Evolutionary conservation across 2,113 vertebrate genomes (phyloP).

Genomic region (Narcine bancroftii): DNA sequence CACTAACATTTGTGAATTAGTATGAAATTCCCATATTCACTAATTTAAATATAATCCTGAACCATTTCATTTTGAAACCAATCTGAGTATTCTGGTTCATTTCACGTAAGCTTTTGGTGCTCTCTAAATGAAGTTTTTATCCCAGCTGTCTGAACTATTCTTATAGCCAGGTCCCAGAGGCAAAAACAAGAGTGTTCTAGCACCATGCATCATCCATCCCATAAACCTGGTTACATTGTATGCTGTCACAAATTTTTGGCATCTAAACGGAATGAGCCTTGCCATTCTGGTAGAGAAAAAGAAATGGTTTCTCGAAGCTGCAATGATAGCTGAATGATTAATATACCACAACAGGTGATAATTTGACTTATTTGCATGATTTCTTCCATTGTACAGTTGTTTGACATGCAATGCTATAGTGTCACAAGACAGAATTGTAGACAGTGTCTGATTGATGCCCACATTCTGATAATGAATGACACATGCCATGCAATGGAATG

Average conservation of each 20-base stretch:
- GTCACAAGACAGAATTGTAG: neutral
- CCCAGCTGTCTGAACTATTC: neutral
- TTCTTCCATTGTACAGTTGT: neutral
- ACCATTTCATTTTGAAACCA: neutral
- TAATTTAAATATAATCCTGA: no score
- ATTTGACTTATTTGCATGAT: constrained; percentile 22
- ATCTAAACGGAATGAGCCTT: constrained; percentile 7
- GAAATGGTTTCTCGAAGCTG: neutral
- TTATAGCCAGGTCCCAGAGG: neutral
- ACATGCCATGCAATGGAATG: neutral
- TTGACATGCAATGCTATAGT: neutral
- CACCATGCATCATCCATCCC: neutral
- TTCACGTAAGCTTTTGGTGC: neutral
- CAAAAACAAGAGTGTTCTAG: neutral
- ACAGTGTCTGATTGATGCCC: neutral
- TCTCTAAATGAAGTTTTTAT: neutral
- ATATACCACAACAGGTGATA: neutral
- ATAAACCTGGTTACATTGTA: neutral
- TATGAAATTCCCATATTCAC: neutral
- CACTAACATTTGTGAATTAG: neutral
- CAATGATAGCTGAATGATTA: constrained; percentile 1
- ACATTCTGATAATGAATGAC: neutral
- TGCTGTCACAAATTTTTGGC: constrained; percentile 18
- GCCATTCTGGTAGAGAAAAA: neutral
- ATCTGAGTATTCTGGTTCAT: neutral